phyloP scores from a whole-genome alignment of 2,888 invertebrate species.

The Dryadula phaetusa region DNA sequence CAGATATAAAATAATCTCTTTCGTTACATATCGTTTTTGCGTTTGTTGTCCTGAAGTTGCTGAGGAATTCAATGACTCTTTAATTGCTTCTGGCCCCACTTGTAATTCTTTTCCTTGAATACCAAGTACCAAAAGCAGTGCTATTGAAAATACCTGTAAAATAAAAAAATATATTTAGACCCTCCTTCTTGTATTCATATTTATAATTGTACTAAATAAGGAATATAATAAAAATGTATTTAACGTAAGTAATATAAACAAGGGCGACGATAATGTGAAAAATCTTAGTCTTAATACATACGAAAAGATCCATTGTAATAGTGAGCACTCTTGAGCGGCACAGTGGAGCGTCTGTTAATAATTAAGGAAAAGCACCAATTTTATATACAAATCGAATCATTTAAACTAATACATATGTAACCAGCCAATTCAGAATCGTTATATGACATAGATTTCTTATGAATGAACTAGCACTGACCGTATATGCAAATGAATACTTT shows the following conservation, averaged over 20 bases:
- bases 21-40: slow-evolving; percentile 54
- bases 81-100: slow-evolving; percentile 58
- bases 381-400: slow-evolving; percentile 33
- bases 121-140: slow-evolving; percentile 53
- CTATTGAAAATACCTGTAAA: slow-evolving; percentile 58
- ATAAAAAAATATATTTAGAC: not conserved
- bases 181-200: not conserved
- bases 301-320: not conserved
- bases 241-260: too few relatives aligned
- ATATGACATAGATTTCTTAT: slow-evolving; percentile 23
- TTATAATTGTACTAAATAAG: too few relatives aligned
- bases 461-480: slow-evolving; percentile 29
- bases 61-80: slow-evolving; percentile 46
- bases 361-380: slow-evolving; percentile 24
- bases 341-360: slow-evolving; percentile 49
- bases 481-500: slow-evolving; percentile 32
- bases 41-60: slow-evolving; percentile 40
- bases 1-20: slow-evolving; percentile 68
- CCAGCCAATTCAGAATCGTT: slow-evolving; percentile 17
- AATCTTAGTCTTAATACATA: too few relatives aligned
- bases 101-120: slow-evolving; percentile 55
- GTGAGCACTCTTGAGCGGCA: not conserved
- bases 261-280: too few relatives aligned
- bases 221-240: too few relatives aligned
- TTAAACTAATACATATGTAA: not conserved